Evolutionary conservation across 2,113 vertebrate genomes (phyloP), one percentile per base, ranked within the genome.

Genomic region (Oplegnathus fasciatus): DNA sequence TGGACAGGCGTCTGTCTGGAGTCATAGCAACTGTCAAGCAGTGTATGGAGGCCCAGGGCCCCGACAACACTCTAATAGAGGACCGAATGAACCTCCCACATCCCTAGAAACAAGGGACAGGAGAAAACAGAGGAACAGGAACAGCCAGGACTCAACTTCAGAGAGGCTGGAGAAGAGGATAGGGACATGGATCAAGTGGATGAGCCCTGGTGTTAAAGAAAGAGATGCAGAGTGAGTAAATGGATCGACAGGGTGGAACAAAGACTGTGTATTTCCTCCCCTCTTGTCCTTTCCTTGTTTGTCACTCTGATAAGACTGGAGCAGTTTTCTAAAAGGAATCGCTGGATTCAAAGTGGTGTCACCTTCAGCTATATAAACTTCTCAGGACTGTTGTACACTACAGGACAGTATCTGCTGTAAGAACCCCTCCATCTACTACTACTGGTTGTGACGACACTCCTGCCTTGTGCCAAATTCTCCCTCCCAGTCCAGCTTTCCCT

Each of bases 41-140:
- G 94, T 99, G 98, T 90, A 96, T 98, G 32, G 98, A 99, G 92
- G 95, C 97, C 64, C 98, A 98, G 91, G 98, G 98, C 14, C 88
- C 95, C 14, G 98, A 99, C 28, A 92, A 94, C 66, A 97, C 98
- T 42, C 96, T 99, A 78, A 97, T 99, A 86, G 98, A 99, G 92
- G 98, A 99, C 93, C 96, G 98, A 92, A 98, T 99, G 96, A 98
- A 98, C 58, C 96, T 99, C 77, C 97, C 98, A 48, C 98, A 99
- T 88, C 96, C 96, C 6, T 96, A 92, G 84, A 67, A 2, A 7
- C 2, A 14, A 52, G 18, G 18, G 58, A 24, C 20, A 48, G 22
- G 37, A 32, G 34, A 40, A 24, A 58, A 44, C 44, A 1, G 28
- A 13, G 20, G 30, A 40, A 24, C 4, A n/a, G 17, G 40, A 68